These are phyloP conservation scores for Nilaparvata lugens DNA, from an alignment of 1,140 invertebrate species.

Conservation along the genomic window DNA sequence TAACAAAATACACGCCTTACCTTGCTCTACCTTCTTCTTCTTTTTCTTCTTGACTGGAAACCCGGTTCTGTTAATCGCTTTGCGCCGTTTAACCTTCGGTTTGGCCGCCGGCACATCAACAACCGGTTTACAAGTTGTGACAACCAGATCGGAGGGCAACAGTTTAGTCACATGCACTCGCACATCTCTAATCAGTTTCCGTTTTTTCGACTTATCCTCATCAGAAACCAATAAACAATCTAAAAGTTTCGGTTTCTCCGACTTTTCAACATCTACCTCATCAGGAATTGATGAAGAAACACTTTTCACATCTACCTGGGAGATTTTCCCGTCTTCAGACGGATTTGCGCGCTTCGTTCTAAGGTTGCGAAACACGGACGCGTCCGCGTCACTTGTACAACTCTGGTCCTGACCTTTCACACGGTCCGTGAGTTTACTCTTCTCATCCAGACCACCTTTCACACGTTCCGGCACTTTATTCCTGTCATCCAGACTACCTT, in stretches of 20 bases:
- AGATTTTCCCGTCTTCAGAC: too few species aligned
- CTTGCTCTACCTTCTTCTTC: constrained; percentile 64
- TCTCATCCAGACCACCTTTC: neutral
- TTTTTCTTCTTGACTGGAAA: constrained; percentile 78
- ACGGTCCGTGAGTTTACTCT: too few species aligned
- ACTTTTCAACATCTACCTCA: too few species aligned
- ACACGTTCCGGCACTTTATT: neutral
- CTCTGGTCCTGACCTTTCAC: too few species aligned
- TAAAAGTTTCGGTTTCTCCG: constrained; percentile 10
- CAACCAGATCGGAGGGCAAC: constrained; percentile 33
- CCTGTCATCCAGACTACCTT: neutral
- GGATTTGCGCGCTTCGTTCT: too few species aligned
- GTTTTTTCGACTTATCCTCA: constrained; percentile 36
- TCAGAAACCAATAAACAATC: neutral
- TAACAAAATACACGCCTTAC: too few species aligned
- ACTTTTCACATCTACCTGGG: too few species aligned
- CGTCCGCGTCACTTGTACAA: too few species aligned
- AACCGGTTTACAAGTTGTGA: constrained; percentile 20
- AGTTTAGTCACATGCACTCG: constrained; percentile 43
- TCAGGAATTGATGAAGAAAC: too few species aligned
- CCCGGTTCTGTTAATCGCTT: constrained; percentile 74
- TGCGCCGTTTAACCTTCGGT: constrained; percentile 45
- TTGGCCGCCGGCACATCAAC: too few species aligned
- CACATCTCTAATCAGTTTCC: constrained; percentile 44
- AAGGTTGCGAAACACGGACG: too few species aligned